A percentile compares a stretch with the other conserved stretches of the same genome.
These are phyloP conservation scores for Hirtodrosophila trivittata DNA, from an alignment of 2,888 invertebrate species.

Conservation along the genomic window DNA sequence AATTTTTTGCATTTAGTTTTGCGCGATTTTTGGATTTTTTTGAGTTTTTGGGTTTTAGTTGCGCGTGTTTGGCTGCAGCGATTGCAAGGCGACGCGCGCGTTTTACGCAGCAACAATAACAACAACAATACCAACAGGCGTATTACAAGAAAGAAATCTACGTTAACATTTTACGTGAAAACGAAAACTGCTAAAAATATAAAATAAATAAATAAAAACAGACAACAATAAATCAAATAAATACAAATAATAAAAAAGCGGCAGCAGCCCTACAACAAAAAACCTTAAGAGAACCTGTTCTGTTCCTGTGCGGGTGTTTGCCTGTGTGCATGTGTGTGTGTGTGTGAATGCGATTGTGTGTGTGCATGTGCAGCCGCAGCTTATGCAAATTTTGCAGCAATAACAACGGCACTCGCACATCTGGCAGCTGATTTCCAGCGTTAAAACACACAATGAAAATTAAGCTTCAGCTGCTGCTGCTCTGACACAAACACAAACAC, in stretches of 20 bases:
- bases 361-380: conserved; percentile 24
- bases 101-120: conserved; percentile 38
- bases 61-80: conserved; percentile 56
- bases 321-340: conserved; percentile 18
- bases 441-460: conserved; percentile 48
- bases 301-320: conserved; percentile 21
- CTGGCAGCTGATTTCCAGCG: conserved; percentile 70
- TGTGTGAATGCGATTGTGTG: conserved; percentile 13
- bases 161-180: too few relatives aligned
- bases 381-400: conserved; percentile 49
- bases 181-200: neutral
- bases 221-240: conserved; percentile 23
- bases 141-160: too few relatives aligned
- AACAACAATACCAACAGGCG: too few relatives aligned
- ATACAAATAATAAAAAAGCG: conserved; percentile 14
- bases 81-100: conserved; percentile 53
- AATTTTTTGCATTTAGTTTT: conserved; percentile 25
- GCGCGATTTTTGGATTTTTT: conserved; percentile 36
- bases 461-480: conserved; percentile 39
- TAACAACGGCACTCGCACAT: conserved; percentile 36
- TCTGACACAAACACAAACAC: conserved; percentile 31
- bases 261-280: conserved; percentile 44
- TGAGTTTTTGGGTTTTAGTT: conserved; percentile 45
- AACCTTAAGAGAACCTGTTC: conserved; percentile 53
- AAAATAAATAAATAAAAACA: conserved; percentile 1